Percentiles rank a stretch among this genome's conserved stretches.
Conservation (phyloP, 2,888 invertebrate species). For the Thera britannica region DNA sequence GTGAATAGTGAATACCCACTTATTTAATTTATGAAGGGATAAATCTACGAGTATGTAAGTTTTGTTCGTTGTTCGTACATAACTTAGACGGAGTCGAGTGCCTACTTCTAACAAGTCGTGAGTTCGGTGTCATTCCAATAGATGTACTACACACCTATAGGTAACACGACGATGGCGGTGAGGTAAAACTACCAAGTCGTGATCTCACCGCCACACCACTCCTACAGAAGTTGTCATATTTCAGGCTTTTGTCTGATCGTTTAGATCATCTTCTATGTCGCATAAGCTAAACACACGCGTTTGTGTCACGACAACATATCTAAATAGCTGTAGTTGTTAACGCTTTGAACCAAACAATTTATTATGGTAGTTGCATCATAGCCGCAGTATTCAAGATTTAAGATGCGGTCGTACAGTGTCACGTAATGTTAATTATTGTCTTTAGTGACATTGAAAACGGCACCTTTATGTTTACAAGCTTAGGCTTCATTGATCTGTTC, state of each 20-base stretch:
- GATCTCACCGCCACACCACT: conserved; percentile 13
- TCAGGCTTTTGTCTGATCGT: conserved; percentile 23
- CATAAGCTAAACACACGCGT: conserved; percentile 20
- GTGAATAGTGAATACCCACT: too few relatives aligned
- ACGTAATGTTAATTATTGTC: conserved; percentile 17
- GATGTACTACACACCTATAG: not conserved
- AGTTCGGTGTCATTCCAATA: conserved; percentile 10
- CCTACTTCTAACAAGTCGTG: conserved; percentile 8
- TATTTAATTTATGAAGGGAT: too few relatives aligned
- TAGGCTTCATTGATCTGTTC: not conserved
- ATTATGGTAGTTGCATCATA: conserved; percentile 21
- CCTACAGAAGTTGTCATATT: not conserved
- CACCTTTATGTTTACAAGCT: not conserved
- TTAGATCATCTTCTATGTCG: conserved; percentile 22
- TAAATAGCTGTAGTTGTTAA: conserved; percentile 14
- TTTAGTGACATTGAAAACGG: conserved; percentile 3
- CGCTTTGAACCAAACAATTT: conserved; percentile 18
- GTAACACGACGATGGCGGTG: not conserved
- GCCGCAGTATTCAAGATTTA: conserved; percentile 9
- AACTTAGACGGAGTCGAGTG: not conserved
- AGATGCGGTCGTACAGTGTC: conserved; percentile 14
- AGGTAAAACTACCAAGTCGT: conserved; percentile 16
- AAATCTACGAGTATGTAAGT: too few relatives aligned
- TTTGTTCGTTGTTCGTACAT: too few relatives aligned
- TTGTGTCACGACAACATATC: conserved; percentile 26